phyloP scores from a whole-genome alignment of 2,888 invertebrate species.

The Drosophila percnosoma region DNA sequence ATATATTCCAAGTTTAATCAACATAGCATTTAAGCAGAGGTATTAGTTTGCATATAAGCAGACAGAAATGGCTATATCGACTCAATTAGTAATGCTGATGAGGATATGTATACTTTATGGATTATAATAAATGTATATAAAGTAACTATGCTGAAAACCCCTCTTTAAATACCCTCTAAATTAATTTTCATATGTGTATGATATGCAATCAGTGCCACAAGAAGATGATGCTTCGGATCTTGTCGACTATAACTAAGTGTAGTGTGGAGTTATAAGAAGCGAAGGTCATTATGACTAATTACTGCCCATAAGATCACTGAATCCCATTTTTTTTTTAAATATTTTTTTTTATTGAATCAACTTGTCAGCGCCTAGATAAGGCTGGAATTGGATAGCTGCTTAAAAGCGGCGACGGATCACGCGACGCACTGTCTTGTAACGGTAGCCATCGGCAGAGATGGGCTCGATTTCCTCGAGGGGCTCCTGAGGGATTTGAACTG shows the following conservation, averaged over 20 bases:
- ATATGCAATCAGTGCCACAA: background rate
- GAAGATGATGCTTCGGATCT: background rate
- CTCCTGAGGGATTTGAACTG: slow-evolving; percentile 50
- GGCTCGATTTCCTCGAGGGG: slow-evolving; percentile 76
- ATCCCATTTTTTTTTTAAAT: slow-evolving; percentile 28
- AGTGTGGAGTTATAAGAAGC: background rate
- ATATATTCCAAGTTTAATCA: background rate
- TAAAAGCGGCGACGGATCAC: slow-evolving; percentile 76
- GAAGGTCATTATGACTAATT: background rate
- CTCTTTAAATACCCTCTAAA: background rate
- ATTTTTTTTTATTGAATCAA: slow-evolving; percentile 46
- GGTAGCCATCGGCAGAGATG: slow-evolving; percentile 75
- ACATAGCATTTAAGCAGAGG: background rate
- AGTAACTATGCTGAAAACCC: background rate
- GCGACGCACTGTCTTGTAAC: slow-evolving; percentile 77
- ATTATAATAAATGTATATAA: background rate
- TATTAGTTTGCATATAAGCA: background rate
- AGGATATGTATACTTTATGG: background rate
- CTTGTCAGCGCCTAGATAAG: slow-evolving; percentile 25
- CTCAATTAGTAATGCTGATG: background rate
- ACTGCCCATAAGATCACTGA: background rate
- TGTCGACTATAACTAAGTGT: background rate
- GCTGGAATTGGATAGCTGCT: slow-evolving; percentile 1
- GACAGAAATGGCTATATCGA: background rate
- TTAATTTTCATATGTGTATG: background rate